These are phyloP conservation scores for Tetranychus cinnabarinus DNA, from an alignment of 1,140 invertebrate genomes.

Conservation along the genomic window DNA sequence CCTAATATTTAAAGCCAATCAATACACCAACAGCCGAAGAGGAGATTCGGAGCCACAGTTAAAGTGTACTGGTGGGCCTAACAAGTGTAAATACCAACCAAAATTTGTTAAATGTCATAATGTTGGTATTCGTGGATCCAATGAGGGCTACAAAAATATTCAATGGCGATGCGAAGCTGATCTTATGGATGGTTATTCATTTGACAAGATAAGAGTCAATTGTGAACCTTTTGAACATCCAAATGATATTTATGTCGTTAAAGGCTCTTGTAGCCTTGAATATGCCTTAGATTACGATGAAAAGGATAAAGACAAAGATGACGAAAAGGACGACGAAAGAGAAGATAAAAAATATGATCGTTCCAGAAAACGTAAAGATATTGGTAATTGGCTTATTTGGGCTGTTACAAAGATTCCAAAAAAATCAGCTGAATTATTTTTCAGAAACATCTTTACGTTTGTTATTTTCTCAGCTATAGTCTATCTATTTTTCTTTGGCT, in stretches of 20 bases:
- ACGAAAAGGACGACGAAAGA: not conserved
- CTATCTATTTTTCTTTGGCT: too few species aligned
- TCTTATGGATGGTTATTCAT: conserved; percentile 28
- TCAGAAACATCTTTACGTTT: too few species aligned
- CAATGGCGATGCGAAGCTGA: conserved; percentile 36
- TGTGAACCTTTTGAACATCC: conserved; percentile 27
- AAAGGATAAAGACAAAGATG: not conserved
- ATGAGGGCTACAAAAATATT: conserved; percentile 19
- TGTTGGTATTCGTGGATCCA: conserved; percentile 27
- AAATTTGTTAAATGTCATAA: conserved; percentile 33
- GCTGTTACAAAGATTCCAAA: too few species aligned
- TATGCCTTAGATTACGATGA: not conserved
- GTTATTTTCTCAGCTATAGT: too few species aligned
- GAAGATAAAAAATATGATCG: too few species aligned
- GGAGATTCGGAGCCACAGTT: conserved; percentile 28
- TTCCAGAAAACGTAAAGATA: too few species aligned
- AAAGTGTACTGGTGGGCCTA: conserved; percentile 29
- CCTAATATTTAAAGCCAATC: conserved; percentile 24
- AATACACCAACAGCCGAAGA: conserved; percentile 25
- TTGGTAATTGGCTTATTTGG: too few species aligned
- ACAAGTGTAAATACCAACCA: conserved; percentile 15
- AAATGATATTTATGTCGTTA: conserved; percentile 30
- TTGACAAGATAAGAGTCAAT: conserved; percentile 26
- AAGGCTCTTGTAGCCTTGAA: conserved; percentile 27
- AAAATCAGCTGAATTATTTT: too few species aligned